Evolutionary conservation across 2,797 vertebrate species (phyloP).

Genomic region (Thripadectes ignobilis): DNA sequence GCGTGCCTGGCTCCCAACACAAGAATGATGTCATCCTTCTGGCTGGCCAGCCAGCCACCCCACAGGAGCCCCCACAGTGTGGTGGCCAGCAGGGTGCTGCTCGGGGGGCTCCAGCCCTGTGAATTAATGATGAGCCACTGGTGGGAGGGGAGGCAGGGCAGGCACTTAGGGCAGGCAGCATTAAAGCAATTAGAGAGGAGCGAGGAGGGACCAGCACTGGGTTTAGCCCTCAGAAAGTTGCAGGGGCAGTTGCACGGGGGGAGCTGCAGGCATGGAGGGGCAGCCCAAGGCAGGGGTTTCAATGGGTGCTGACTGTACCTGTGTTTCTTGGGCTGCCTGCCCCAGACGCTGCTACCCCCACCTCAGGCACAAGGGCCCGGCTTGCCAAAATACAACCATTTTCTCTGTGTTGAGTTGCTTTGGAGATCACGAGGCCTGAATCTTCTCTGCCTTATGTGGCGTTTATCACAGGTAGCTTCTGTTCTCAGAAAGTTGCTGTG

Average conservation of each 20-base stretch:
- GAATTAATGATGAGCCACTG: conserved; percentile 73
- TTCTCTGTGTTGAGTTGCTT: background rate
- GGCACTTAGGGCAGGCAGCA: conserved; percentile 41
- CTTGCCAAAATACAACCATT: background rate
- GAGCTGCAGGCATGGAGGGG: fast-evolving
- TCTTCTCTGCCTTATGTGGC: background rate
- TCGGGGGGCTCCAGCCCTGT: conserved; percentile 51
- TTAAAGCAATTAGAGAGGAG: conserved; percentile 59
- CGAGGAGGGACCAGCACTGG: background rate
- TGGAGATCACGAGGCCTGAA: background rate
- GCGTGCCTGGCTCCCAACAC: conserved; percentile 7
- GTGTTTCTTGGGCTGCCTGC: background rate
- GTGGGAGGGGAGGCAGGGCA: conserved; percentile 32
- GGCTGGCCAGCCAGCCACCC: conserved; percentile 59
- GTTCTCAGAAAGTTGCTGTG: background rate
- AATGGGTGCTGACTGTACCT: fast-evolving
- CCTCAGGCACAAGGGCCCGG: background rate
- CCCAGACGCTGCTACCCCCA: background rate
- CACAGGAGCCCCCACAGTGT: conserved; percentile 55
- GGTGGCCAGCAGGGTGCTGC: conserved; percentile 66
- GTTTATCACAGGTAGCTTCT: background rate
- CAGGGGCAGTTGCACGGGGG: fast-evolving
- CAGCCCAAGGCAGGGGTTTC: background rate
- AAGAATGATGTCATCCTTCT: conserved; percentile 75
- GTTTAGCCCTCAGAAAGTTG: conserved; percentile 15